Percentiles rank a stretch among this genome's conserved stretches.
phyloP scores from a whole-genome alignment of 2,113 vertebrate species.

The Morone chrysops region DNA sequence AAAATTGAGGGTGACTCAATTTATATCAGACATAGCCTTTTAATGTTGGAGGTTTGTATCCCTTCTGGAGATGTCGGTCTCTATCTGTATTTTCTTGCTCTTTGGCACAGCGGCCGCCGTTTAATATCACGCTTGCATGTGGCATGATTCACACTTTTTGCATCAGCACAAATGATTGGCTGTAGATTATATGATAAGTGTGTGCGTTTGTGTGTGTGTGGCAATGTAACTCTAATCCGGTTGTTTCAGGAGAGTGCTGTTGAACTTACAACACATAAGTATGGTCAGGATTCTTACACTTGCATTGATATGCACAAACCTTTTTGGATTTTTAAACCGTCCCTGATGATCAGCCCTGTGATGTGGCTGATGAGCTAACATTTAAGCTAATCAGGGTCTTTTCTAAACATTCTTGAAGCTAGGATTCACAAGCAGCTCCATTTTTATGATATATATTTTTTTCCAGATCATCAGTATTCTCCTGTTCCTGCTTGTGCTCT shows the following conservation, averaged over 20 bases:
- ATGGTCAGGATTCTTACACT: conserved; percentile 46
- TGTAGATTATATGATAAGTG: conserved; percentile 32
- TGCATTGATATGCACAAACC: neutral
- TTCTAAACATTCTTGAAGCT: neutral
- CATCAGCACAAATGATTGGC: conserved; percentile 9
- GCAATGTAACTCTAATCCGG: conserved; percentile 45
- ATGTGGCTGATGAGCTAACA: neutral
- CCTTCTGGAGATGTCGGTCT: conserved; percentile 82
- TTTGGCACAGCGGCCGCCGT: conserved; percentile 78
- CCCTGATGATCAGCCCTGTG: neutral
- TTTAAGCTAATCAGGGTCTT: neutral
- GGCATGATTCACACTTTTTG: conserved; percentile 59
- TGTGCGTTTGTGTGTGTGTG: conserved; percentile 41
- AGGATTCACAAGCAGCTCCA: conserved; percentile 3
- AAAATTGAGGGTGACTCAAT: conserved; percentile 99
- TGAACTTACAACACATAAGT: conserved; percentile 70
- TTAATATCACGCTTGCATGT: conserved; percentile 78
- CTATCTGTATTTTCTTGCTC: conserved; percentile 83
- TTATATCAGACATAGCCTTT: conserved; percentile 99
- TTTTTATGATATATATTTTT: neutral
- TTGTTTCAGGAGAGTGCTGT: conserved; percentile 72
- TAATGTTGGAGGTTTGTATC: conserved; percentile 99
- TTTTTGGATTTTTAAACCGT: conserved; percentile 1
- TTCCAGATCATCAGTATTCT: conserved; percentile 66
- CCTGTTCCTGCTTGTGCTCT: conserved; percentile 65